Evolutionary conservation across 1,140 invertebrate genomes (phyloP), one percentile per base, ranked within the genome.

Genomic region (Eurosta solidaginis): DNA sequence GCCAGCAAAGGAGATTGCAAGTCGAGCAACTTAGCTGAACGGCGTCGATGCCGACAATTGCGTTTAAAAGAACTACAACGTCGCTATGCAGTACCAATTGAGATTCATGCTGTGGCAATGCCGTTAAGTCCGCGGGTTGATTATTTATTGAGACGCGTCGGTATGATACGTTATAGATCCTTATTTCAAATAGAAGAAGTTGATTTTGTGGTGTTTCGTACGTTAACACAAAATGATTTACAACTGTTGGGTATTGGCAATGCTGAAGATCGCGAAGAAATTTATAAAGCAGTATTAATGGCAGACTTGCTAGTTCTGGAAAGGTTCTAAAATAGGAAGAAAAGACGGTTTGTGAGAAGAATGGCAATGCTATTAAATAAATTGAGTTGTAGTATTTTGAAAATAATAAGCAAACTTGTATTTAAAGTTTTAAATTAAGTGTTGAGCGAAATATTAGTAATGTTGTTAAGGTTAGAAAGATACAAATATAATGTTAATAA

Each of bases 111-210:
- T 47, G 42, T 47, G 17, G 20, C 42, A 42, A 75, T 45, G 25
- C 73, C 73, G 17, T 10, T 75, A 20, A 75, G 73, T 29, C 73
- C 73, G 17, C 22, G 73, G n/a, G 42, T 75, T 3, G 73, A 12
- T 47, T 45, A 75, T 27, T 29, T 75, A 6, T 49, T 75, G 14
- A 25, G 42, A 20, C 44, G 73, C 14, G 42, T 27, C 9, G 73
- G 73, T 6, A 75, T 75, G 42, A 75, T 47, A 7, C 27, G 36
- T 10, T 75, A 47, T 10, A 45, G n/a, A 47, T 75, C 73, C 40
- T 25, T 75, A 12, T 75, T 75, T 49, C 42, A 75, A 75, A 45
- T 27, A 25, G 42, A 75, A 47, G 73, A 75, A 49, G 73, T 75
- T 14, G 73, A 75, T 47, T 75, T 22, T 45, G 42, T 29, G 5